Evolutionary conservation across 2,888 invertebrate species (phyloP), one percentile per base, ranked within the genome.

Genomic region (Molorchus minor): DNA sequence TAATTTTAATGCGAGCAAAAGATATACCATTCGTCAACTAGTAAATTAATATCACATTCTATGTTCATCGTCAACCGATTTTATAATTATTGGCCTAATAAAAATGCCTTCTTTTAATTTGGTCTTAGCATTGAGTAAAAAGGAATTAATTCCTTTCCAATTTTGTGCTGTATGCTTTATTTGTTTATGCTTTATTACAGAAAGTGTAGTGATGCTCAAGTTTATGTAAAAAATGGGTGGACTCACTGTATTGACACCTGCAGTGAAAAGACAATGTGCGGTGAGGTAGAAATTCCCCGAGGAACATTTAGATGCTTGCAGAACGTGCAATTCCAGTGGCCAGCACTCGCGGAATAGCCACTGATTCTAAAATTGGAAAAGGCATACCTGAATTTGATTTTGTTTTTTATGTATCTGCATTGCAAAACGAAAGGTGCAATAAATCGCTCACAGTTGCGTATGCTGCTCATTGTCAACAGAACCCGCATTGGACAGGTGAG

Each of bases 401-500:
- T 80, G 90, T 99, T 1, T 89, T 99, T 67, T 99, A 98, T 80
- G 95, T 99, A 4, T 97, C 97, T 3, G 96, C 98, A 0, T 88
- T 94, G 75, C 92, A 95, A 79, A 96, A 97, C 0, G 91, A 92
- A 71, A 83, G 97, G n/a, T 99, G 99, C 79, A 88, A 90, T 64
- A 90, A 93, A 69, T 93, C 93, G 0, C 84, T 92, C 62, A 97
- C 98, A 0, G 96, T 98, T 1, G 98, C 98, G 0, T 98, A 98
- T 81, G 98, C 98, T 0, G 97, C 98, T 0, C 98, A 99, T 79
- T 99, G 99, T 74, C 98, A 99, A 78, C 96, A 97, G 98, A 99
- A 80, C 87, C 91, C 0, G 90, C 91, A 0, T 82, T 97, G 29
- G 98, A 99, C 82, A 86, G 79, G 79, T 79, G 62, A 68, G 58